These are phyloP conservation scores for Mixornis gularis DNA, from an alignment of 2,113 vertebrate genomes.

Conservation along the genomic window DNA sequence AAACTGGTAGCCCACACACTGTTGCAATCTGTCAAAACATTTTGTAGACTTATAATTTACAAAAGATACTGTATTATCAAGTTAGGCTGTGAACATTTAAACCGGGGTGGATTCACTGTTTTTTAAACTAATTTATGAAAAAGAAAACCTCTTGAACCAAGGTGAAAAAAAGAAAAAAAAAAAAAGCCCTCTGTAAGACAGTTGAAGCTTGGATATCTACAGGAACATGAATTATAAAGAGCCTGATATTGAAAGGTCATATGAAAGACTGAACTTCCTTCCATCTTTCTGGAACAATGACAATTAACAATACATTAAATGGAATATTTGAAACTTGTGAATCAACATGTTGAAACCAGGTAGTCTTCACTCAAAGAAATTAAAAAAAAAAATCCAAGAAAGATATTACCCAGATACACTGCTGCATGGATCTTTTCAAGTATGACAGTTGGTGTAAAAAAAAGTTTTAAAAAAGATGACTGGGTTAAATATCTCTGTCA, in stretches of 20 bases:
- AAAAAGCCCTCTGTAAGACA: background rate
- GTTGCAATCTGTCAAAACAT: background rate
- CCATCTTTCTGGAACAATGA: background rate
- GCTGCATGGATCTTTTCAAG: background rate
- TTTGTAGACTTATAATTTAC: background rate
- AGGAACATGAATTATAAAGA: background rate
- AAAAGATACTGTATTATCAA: background rate
- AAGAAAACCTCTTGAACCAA: background rate
- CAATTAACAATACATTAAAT: background rate
- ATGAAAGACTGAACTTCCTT: background rate
- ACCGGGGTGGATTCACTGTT: accelerated
- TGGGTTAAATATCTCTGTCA: background rate
- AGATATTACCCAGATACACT: background rate
- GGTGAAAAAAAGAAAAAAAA: too few relatives aligned
- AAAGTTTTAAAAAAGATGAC: background rate
- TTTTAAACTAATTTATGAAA: background rate
- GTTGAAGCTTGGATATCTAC: background rate
- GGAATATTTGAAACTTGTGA: background rate
- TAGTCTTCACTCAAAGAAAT: background rate
- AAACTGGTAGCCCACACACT: background rate
- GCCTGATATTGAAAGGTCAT: background rate
- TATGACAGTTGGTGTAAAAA: accelerated
- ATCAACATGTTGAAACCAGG: background rate
- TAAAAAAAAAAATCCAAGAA: background rate
- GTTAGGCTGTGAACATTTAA: background rate